Conservation (phyloP, 2,113 vertebrate genomes). For the Orthonyx spaldingii region DNA sequence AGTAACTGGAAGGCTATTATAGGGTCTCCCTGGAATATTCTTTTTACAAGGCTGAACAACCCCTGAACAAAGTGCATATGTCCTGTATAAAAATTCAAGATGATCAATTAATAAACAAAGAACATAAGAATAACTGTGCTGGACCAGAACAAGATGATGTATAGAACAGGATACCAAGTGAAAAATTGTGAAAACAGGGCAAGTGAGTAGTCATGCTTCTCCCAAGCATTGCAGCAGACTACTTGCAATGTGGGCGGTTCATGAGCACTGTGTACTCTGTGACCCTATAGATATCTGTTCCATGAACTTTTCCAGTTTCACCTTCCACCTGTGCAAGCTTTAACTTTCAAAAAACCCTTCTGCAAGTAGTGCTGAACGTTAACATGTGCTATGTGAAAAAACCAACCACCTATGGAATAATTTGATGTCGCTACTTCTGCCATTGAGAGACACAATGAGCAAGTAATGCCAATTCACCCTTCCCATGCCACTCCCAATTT, state of each 20-base stretch:
- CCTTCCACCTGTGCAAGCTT: neutral
- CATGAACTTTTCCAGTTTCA: neutral
- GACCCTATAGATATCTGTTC: neutral
- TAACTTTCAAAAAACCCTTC: neutral
- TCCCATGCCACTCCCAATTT: slow-evolving; percentile 26
- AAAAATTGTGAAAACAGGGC: neutral
- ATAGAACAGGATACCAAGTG: neutral
- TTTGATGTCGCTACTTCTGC: neutral
- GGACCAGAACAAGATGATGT: neutral
- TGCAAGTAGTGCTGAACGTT: neutral
- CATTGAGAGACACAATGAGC: neutral
- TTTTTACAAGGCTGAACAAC: neutral
- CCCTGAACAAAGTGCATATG: neutral
- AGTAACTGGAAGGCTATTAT: neutral
- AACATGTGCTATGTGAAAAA: neutral
- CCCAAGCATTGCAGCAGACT: neutral
- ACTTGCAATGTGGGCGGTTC: neutral
- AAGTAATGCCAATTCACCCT: neutral
- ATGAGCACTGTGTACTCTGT: neutral
- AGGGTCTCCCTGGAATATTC: too few relatives aligned
- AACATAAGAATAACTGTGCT: neutral
- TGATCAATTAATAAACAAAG: neutral
- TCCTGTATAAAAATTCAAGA: neutral
- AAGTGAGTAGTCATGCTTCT: neutral
- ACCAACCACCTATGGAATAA: neutral